Evolutionary conservation across 2,888 invertebrate genomes (phyloP), one percentile per base, ranked within the genome.

Genomic region (Drosophila nigricruria): DNA sequence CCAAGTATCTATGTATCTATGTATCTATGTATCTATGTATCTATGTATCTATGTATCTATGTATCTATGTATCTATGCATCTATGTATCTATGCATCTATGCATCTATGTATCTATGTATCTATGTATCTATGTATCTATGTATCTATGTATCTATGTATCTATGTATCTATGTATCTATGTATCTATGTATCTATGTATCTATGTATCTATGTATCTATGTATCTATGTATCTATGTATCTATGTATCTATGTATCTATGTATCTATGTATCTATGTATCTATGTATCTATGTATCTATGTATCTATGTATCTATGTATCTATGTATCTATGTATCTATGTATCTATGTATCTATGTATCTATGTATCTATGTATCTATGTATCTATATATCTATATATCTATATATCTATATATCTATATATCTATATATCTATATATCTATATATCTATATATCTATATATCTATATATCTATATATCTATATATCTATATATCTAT

Each of bases 171-270:
- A 12, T 25, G 0, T 20, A 18, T 50, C 14, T 16, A 14, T 23
- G 6, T 23, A n/a, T 23, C 12, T 12, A 23, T 27, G 1, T 10
- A 16, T 40, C 18, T 49, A 9, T 18, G 1, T 30, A 34, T 23
- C 0, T 23, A 23, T 40, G 5, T 25, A 32, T 25, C n/a, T 16
- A 36, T 20, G 6, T 42, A 54, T 40, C n/a, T 36, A 52, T n/a
- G n/a, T n/a, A 43, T n/a, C 14, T 20, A 34, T 27, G 14, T 60
- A 47, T 61, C 43, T 34, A 32, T 34, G n/a, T n/a, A 20, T 47
- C 18, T 40, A 14, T 20, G 36, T 36, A 27, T 25, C 50, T 23
- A 9, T 50, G 20, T 45, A 43, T 5, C 23, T 14, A 5, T 43
- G 23, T 50, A 20, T 32, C 32, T 32, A 23, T 12, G 1, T 20